Evolutionary conservation across 2,888 invertebrate species (phyloP), one percentile per base, ranked within the genome.

Genomic region (Heliconius charithonia): DNA sequence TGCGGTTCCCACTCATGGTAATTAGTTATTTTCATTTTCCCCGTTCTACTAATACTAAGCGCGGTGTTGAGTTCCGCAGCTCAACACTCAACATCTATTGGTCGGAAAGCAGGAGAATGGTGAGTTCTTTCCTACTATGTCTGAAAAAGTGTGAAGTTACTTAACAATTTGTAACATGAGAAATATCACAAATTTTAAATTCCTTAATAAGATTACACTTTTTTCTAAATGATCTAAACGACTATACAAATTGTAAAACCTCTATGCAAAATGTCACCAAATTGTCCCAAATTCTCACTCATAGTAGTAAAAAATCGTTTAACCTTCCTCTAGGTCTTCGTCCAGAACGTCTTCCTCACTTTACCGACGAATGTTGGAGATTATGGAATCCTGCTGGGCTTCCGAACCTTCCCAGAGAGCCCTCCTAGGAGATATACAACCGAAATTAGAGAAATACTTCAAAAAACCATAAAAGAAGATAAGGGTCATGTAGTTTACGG

Each of bases 371-470:
- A 37, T 98, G 98, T 87, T 98, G 98, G 94, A 95, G 71, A 92
- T 98, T 62, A 98, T 98, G 98, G 95, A 97, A 87, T 96, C 96
- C 62, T 98, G 98, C 87, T 98, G 98, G 98, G 96, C 96, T 51
- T 96, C 97, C 0, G 97, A 98, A 82, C 97, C 98, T 0, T 88
- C 95, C 0, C 95, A 96, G 81, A 93, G 98, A 22, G 98, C 98
- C 0, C 92, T 97, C n/a, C 94, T 98, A 0, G 98, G 98, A 3
- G 96, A 97, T 84, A 96, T 98, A 0, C 97, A 97, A 85, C 96
- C 96, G 1, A 95, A 96, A 41, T 93, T 98, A 3, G 96, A 96
- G 85, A 89, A 13, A 96, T 97, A 62, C 85, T 92, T 10, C 82
- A 85, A 7, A 78, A 83, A 0, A 86, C 89, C 0, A 82, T 85